These are phyloP conservation scores for Vidua chalybeata DNA, from an alignment of 2,113 vertebrate genomes.

Conservation along the genomic window DNA sequence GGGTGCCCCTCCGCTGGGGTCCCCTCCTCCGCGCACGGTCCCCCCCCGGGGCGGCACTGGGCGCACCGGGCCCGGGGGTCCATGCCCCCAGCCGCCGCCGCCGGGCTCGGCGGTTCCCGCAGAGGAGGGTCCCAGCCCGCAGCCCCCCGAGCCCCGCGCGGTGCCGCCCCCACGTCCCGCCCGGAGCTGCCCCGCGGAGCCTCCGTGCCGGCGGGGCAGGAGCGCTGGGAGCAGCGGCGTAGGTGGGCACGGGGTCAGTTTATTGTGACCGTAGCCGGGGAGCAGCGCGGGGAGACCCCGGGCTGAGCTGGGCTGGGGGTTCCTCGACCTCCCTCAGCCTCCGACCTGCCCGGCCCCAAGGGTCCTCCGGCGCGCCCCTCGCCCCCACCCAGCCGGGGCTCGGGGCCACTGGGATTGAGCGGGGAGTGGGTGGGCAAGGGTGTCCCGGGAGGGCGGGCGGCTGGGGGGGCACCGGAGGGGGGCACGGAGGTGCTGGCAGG, in stretches of 20 bases:
- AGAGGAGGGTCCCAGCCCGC: background rate
- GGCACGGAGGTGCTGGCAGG: too few relatives aligned
- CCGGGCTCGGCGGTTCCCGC: background rate
- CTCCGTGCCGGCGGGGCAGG: background rate
- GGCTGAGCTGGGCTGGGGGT: background rate
- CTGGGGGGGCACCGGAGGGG: too few relatives aligned
- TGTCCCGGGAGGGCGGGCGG: too few relatives aligned
- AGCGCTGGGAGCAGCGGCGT: background rate
- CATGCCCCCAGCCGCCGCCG: too few relatives aligned
- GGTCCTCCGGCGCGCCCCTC: background rate
- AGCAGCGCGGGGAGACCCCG: background rate
- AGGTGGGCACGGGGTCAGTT: background rate
- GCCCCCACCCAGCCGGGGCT: background rate
- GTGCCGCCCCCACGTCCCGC: background rate
- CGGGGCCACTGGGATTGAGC: background rate
- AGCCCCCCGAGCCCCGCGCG: background rate
- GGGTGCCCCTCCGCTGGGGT: too few relatives aligned
- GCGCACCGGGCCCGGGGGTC: background rate
- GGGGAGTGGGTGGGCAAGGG: background rate
- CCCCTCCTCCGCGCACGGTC: accelerated
- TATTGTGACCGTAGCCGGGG: background rate
- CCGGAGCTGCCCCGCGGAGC: background rate
- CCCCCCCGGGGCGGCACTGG: background rate
- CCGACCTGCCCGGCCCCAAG: background rate
- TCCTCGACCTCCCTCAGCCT: background rate